Conservation (phyloP, 2,888 invertebrate genomes). For the Xanthostigma xanthostigma region DNA sequence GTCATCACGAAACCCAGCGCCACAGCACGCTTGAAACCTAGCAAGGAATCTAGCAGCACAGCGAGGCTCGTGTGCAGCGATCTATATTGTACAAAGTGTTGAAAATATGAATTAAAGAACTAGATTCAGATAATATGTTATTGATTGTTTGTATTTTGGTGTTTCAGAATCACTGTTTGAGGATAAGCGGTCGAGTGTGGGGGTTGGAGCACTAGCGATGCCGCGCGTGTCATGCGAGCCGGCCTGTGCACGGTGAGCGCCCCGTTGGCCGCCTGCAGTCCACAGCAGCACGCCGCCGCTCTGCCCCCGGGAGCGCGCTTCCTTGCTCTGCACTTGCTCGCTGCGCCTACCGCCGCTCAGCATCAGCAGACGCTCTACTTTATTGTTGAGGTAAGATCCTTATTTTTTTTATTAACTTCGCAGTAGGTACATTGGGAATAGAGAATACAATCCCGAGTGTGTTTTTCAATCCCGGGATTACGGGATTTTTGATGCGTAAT, state of each 20-base stretch:
- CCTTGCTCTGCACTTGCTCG: constrained; percentile 48
- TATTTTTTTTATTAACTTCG: neutral
- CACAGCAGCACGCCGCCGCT: constrained; percentile 29
- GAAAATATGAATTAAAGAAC: too few species aligned
- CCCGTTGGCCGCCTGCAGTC: constrained; percentile 64
- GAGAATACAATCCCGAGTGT: too few species aligned
- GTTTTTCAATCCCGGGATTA: too few species aligned
- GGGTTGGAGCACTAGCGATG: constrained; percentile 27
- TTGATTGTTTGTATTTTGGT: neutral
- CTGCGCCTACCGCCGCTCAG: constrained; percentile 30
- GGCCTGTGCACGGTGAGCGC: constrained; percentile 71
- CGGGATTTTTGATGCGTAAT: too few species aligned
- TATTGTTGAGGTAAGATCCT: constrained; percentile 25
- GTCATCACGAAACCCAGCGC: too few species aligned
- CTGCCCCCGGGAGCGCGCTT: constrained; percentile 48
- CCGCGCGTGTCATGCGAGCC: constrained; percentile 36
- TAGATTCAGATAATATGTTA: neutral
- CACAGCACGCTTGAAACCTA: too few species aligned
- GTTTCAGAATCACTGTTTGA: constrained; percentile 6
- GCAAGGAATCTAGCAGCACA: too few species aligned
- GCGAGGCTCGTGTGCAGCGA: too few species aligned
- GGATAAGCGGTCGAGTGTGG: constrained; percentile 17
- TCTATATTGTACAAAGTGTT: too few species aligned
- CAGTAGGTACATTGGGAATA: too few species aligned
- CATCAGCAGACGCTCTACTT: constrained; percentile 41